Percentiles rank a stretch among this genome's conserved stretches.
These are phyloP conservation scores for Ceratoteleas bidentatus DNA, from an alignment of 1,140 invertebrate species.

Conservation along the genomic window DNA sequence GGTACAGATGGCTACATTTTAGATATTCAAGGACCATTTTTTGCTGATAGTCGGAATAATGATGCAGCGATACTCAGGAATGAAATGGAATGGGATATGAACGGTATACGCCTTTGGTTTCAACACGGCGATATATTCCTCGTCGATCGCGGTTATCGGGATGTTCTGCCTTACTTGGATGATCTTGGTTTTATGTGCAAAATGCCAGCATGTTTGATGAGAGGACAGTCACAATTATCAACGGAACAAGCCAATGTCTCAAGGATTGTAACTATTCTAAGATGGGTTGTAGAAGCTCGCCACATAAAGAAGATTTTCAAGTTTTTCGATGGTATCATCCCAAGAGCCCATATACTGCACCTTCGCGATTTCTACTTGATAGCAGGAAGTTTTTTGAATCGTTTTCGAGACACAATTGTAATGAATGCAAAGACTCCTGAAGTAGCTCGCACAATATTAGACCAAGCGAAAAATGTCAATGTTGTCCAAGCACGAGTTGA, in stretches of 20 bases:
- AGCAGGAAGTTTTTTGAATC: conserved; percentile 26
- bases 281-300: conserved; percentile 35
- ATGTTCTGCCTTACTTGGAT: conserved; percentile 4
- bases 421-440: conserved; percentile 15
- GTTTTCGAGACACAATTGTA: conserved; percentile 9
- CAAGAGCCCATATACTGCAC: conserved; percentile 5
- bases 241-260: conserved; percentile 26
- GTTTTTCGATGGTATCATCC: conserved; percentile 24
- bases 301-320: conserved; percentile 29
- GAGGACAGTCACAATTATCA: conserved; percentile 18
- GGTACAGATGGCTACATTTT: conserved; percentile 36
- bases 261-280: conserved; percentile 15
- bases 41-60: conserved; percentile 32
- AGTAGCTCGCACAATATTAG: conserved; percentile 12
- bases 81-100: conserved; percentile 20
- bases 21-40: conserved; percentile 45
- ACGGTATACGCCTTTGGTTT: conserved; percentile 30
- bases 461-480: conserved; percentile 11
- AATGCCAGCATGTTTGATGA: conserved; percentile 29
- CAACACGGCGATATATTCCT: conserved; percentile 22
- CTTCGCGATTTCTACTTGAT: conserved; percentile 27
- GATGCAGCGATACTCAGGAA: conserved; percentile 31
- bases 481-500: conserved; percentile 33
- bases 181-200: conserved; percentile 3
- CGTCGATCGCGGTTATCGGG: conserved; percentile 34